Conservation (phyloP, 2,888 invertebrate species). For the Minunthozetes semirufus region DNA sequence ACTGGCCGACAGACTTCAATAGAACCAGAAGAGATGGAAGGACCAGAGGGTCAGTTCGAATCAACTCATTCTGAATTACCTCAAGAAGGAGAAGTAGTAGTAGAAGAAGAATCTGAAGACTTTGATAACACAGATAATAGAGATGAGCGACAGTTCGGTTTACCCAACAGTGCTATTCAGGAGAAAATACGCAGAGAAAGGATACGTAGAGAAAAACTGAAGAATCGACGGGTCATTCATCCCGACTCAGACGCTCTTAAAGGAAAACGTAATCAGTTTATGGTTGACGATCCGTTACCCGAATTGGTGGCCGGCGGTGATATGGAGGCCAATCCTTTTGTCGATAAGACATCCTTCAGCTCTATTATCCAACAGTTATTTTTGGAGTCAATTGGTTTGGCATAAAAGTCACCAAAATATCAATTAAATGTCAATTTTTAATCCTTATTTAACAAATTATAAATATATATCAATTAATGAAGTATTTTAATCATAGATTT, state of each 20-base stretch:
- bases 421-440: too few relatives aligned
- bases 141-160: background rate
- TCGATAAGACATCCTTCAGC: background rate
- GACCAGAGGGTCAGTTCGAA: background rate
- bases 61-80: background rate
- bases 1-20: background rate
- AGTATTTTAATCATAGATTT: too few relatives aligned
- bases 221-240: background rate
- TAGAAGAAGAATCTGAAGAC: background rate
- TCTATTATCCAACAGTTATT: background rate
- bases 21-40: background rate
- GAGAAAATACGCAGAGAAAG: background rate
- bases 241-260: background rate
- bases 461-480: too few relatives aligned
- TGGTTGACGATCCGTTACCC: conserved; percentile 5
- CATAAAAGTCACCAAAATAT: background rate
- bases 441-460: too few relatives aligned
- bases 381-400: conserved; percentile 2
- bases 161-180: background rate
- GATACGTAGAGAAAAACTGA: background rate
- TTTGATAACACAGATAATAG: background rate
- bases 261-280: background rate
- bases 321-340: background rate
- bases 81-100: background rate
- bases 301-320: conserved; percentile 7